Percentiles rank a stretch among this genome's conserved stretches.
Conservation (phyloP, 2,113 vertebrate species). For the Grallaria varia region DNA sequence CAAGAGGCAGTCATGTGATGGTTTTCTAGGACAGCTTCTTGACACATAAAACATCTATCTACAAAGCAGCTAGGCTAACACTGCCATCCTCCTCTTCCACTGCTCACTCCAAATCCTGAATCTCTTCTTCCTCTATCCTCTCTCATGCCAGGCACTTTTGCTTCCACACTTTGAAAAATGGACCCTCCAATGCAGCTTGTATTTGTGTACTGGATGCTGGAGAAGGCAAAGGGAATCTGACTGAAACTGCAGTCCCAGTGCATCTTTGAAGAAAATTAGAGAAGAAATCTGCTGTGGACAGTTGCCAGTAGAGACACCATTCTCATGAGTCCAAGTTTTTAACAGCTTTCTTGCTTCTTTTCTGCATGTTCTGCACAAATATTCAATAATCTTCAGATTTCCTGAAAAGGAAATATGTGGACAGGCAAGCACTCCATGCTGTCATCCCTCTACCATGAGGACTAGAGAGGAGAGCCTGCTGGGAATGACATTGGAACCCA, state of each 20-base stretch:
- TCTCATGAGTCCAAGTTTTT: not conserved
- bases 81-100: not conserved
- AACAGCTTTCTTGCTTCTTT: not conserved
- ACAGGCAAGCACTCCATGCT: not conserved
- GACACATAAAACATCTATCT: not conserved
- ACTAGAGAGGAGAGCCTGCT: not conserved
- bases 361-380: not conserved
- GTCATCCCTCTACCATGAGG: not conserved
- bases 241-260: not conserved
- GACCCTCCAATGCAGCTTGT: fast-evolving
- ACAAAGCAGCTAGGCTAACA: not conserved
- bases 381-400: not conserved
- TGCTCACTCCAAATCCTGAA: not conserved
- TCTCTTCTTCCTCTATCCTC: not conserved
- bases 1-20: not conserved
- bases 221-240: not conserved
- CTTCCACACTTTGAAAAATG: not conserved
- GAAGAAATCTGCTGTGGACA: not conserved
- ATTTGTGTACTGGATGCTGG: not conserved
- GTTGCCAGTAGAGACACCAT: not conserved
- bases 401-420: not conserved
- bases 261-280: not conserved
- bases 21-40: not conserved
- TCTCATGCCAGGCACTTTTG: not conserved
- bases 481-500: not conserved